Evolutionary conservation across 2,113 vertebrate species (phyloP), one percentile per base, ranked within the genome.

Genomic region (Genyomyrus donnyi): DNA sequence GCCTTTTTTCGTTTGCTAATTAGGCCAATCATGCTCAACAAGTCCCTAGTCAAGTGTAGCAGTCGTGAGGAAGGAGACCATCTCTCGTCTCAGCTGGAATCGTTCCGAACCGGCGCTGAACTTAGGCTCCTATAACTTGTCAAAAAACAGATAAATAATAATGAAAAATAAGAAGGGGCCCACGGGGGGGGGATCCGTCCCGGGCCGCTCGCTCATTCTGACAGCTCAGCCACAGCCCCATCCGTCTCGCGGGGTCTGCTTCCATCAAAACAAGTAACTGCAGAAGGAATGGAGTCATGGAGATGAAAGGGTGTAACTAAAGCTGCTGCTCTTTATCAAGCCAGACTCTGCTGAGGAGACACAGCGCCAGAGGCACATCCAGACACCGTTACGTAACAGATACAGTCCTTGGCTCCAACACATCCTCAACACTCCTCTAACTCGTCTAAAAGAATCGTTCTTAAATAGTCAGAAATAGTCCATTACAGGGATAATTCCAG

Each of bases 231-330:
- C 83, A 10, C 35, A 39, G 83, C 45, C 24, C 19, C 45, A 48
- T 85, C 19, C 19, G 21, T 45, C 42, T 46, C 21, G 0, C 21
- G 19, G 83, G 83, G 24, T 85, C 83, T 0, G 45, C 83, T 85
- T n/a, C 83, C 83, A 85, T 85, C 83, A 48, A 48, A 13, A 85
- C 83, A 85, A 85, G 45, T 21, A 85, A 48, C 42, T 85, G 83
- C 83, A 46, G 24, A 11, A 48, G 39, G 24, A n/a, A 48, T 85
- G 83, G 45, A 85, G 83, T 13, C 62, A 70, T 27, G 1, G n/a
- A 70, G 62, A 70, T 70, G 62, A 70, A 70, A 70, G 62, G 62
- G 62, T 13, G 27, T 70, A 70, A 31, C 62, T 13, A 11, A 70
- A 70, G 62, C 62, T 27, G 62, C 31, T 42, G 35, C 15, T 42